A percentile compares a stretch with the other conserved stretches of the same genome.
Conservation (phyloP, 1,140 invertebrate genomes). For the Brachionus rotundiformis region DNA sequence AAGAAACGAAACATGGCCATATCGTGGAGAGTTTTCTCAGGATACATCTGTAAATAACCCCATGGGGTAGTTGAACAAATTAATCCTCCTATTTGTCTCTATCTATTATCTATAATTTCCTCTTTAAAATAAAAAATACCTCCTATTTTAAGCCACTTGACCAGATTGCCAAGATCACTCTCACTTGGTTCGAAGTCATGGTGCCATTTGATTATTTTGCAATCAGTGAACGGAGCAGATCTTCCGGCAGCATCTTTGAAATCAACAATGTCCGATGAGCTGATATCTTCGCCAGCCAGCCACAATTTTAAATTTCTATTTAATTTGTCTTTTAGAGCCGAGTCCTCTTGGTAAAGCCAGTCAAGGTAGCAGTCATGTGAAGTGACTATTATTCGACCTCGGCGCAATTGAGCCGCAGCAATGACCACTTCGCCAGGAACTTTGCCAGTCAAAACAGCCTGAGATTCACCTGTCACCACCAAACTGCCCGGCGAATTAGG, state of each 20-base stretch:
- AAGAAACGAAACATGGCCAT: slow-evolving; percentile 13
- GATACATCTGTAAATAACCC: slow-evolving; percentile 35
- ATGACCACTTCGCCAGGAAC: neutral
- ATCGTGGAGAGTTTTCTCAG: neutral
- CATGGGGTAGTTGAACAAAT: slow-evolving; percentile 30
- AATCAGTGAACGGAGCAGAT: neutral
- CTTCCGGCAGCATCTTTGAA: neutral
- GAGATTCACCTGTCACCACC: slow-evolving; percentile 15
- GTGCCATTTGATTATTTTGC: slow-evolving; percentile 31
- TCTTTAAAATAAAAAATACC: slow-evolving; percentile 3
- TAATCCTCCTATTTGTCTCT: slow-evolving; percentile 1
- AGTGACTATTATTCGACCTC: neutral
- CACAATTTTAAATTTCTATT: slow-evolving; percentile 1
- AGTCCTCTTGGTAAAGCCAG: neutral
- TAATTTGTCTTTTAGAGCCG: neutral
- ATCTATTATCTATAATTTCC: neutral
- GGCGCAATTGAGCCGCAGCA: neutral
- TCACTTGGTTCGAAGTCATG: neutral
- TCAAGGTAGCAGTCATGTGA: slow-evolving; percentile 31
- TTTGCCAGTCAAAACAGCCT: slow-evolving; percentile 8
- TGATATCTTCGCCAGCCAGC: neutral
- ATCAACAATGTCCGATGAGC: neutral
- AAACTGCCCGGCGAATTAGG: slow-evolving; percentile 1
- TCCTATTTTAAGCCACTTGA: slow-evolving; percentile 1
- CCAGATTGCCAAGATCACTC: neutral